Conservation (phyloP, 2,113 vertebrate species). For the Hydropotes inermis region DNA sequence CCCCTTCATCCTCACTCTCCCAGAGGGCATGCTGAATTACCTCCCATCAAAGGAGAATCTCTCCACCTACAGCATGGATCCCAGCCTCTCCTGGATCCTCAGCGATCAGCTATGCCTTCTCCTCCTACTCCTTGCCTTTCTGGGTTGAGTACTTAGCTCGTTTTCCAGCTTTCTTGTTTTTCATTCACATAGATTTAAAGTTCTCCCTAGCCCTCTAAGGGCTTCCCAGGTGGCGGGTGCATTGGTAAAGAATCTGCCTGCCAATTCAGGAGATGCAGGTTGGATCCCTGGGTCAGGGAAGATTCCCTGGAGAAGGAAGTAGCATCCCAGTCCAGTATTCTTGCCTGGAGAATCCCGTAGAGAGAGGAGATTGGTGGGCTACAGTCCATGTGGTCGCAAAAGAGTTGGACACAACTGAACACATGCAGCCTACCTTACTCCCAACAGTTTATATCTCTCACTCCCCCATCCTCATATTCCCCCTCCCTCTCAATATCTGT, state of each 20-base stretch:
- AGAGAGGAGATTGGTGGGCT: too few species aligned
- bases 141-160: neutral
- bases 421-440: neutral
- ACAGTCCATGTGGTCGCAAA: too few species aligned
- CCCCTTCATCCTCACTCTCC: neutral
- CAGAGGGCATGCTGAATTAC: neutral
- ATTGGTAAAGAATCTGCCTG: too few species aligned
- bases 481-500: neutral
- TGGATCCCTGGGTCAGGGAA: too few species aligned
- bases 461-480: neutral
- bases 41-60: neutral
- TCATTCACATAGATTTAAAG: neutral
- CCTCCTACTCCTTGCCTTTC: neutral
- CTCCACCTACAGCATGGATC: neutral
- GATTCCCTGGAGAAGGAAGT: too few species aligned
- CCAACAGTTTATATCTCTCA: neutral
- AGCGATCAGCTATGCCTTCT: neutral
- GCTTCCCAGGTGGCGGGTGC: too few species aligned
- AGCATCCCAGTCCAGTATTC: too few species aligned
- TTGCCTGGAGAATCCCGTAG: too few species aligned
- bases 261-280: too few species aligned
- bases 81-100: neutral
- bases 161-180: neutral
- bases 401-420: too few species aligned
- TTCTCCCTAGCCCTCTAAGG: neutral